Evolutionary conservation across 2,888 invertebrate genomes (phyloP).

Genomic region (Aplocera efformata): DNA sequence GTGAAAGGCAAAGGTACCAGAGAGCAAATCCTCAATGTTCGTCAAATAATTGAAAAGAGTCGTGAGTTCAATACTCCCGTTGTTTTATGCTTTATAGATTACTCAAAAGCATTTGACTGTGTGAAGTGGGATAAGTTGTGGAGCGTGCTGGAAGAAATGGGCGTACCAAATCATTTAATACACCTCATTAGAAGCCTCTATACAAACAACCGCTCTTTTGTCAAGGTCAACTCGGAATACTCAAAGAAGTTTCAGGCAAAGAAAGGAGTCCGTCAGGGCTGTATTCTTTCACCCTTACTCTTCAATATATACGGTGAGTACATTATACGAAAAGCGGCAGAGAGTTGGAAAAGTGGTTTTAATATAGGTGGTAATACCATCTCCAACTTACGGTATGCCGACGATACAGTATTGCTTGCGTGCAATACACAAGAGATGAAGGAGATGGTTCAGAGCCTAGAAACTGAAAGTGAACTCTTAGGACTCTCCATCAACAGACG

Average conservation of each 20-base stretch:
- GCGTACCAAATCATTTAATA: conserved; percentile 14
- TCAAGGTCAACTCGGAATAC: background rate
- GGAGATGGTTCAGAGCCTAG: conserved; percentile 7
- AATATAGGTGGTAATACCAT: conserved; percentile 1
- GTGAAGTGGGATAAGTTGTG: conserved; percentile 14
- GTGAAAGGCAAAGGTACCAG: conserved; percentile 20
- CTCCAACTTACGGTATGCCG: conserved; percentile 21
- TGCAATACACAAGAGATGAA: conserved; percentile 9
- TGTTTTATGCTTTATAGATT: conserved; percentile 17
- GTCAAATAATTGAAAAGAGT: conserved; percentile 17
- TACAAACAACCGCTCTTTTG: background rate
- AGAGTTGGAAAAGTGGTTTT: background rate
- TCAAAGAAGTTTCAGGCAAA: background rate
- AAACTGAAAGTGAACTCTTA: conserved; percentile 5
- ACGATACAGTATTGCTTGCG: conserved; percentile 23
- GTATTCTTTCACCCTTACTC: background rate
- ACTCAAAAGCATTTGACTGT: conserved; percentile 20
- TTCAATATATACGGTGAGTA: background rate
- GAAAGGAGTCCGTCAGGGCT: background rate
- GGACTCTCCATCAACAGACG: conserved; percentile 13
- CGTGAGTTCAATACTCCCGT: conserved; percentile 14
- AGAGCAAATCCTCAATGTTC: conserved; percentile 19
- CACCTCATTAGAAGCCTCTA: conserved; percentile 3
- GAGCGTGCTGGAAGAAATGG: conserved; percentile 12
- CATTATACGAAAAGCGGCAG: background rate